Conservation (phyloP, 2,113 vertebrate species). For the Xyliphius kryptos region DNA sequence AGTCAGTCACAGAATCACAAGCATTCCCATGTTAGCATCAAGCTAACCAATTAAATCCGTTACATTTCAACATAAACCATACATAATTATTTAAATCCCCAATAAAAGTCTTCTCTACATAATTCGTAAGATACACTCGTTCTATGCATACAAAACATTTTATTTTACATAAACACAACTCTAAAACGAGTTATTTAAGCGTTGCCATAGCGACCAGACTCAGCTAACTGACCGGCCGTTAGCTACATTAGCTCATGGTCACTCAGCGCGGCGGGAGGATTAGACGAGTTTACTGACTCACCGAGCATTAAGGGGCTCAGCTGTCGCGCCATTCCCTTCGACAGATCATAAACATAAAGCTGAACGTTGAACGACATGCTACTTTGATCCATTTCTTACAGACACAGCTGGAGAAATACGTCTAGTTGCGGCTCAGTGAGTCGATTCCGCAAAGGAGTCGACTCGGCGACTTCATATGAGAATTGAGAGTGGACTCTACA, state of each 20-base stretch:
- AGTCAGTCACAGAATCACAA: no score
- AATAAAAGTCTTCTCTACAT: no score
- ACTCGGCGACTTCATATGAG: not conserved
- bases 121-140: no score
- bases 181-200: not conserved
- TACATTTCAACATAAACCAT: no score
- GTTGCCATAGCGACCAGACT: slow-evolving; percentile 4
- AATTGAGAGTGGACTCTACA: no score
- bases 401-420: not conserved
- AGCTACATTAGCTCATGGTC: not conserved
- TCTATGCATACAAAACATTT: no score
- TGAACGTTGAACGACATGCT: slow-evolving; percentile 69
- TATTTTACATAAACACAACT: no score
- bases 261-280: not conserved
- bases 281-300: slow-evolving; percentile 47
- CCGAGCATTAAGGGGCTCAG: slow-evolving; percentile 95
- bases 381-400: slow-evolving; percentile 54
- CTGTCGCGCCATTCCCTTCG: slow-evolving; percentile 88
- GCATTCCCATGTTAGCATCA: no score
- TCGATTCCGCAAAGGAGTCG: not conserved
- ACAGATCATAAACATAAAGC: slow-evolving; percentile 93
- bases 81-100: no score
- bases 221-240: not conserved
- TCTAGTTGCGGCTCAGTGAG: not conserved
- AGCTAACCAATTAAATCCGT: no score